Evolutionary conservation across 30 jellyfish, hydroid and myxozoan species (phyloP).

Genomic region (Hydra vulgaris): DNA sequence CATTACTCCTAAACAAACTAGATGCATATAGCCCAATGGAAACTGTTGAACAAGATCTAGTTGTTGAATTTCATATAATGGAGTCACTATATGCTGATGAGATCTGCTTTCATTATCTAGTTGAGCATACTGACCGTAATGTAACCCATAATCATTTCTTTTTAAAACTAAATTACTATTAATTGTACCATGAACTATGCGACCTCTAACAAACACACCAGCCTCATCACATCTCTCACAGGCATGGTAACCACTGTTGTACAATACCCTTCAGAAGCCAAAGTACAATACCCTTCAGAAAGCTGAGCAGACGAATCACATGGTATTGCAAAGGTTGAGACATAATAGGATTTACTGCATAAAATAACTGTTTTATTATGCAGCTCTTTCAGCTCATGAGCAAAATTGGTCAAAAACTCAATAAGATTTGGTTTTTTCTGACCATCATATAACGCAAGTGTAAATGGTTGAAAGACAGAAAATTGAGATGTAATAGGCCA

Average conservation of each 20-base stretch:
- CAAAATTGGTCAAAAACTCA: conserved; percentile 6
- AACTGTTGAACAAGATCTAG: neutral
- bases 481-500: conserved; percentile 19
- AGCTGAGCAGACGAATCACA: neutral
- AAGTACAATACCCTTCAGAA: too few relatives aligned
- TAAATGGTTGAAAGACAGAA: conserved; percentile 2
- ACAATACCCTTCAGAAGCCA: neutral
- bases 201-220: neutral
- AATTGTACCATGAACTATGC: neutral
- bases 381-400: neutral
- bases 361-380: neutral
- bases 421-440: conserved; percentile 17
- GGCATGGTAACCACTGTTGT: neutral
- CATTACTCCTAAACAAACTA: conserved; percentile 23
- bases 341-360: neutral
- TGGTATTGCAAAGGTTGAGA: neutral
- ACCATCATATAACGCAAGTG: conserved; percentile 31
- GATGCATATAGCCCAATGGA: conserved; percentile 2
- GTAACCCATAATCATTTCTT: neutral
- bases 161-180: neutral
- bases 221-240: neutral
- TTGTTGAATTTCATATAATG: neutral
- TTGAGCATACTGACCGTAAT: neutral
- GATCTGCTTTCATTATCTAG: neutral
- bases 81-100: neutral